Evolutionary conservation across 2,113 vertebrate species (phyloP).

Genomic region (Castor canadensis): DNA sequence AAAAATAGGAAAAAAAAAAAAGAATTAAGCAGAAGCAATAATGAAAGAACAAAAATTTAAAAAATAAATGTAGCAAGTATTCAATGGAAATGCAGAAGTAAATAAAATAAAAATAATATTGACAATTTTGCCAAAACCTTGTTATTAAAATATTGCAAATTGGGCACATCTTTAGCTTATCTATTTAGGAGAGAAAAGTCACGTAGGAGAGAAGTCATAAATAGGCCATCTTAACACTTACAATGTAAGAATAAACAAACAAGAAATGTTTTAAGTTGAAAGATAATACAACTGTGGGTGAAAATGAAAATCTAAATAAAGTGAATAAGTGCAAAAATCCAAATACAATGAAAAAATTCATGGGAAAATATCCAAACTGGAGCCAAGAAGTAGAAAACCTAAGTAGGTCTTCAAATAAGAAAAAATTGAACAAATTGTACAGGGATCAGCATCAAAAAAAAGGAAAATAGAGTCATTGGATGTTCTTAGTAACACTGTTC

Average conservation of each 20-base stretch:
- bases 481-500: neutral
- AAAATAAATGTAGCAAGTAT: neutral
- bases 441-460: neutral
- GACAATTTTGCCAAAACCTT: neutral
- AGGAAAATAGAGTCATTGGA: neutral
- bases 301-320: no score
- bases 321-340: neutral
- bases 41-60: neutral
- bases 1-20: neutral
- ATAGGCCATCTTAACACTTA: neutral
- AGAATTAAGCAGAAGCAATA: neutral
- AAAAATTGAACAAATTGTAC: neutral
- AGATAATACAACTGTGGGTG: neutral
- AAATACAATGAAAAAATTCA: neutral
- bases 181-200: neutral
- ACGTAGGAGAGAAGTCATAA: neutral
- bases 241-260: neutral
- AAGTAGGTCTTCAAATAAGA: neutral
- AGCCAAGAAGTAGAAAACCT: neutral
- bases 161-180: neutral
- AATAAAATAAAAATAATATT: neutral
- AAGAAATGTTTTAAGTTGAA: neutral
- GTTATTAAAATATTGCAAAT: neutral
- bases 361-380: neutral
- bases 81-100: neutral